Conservation (phyloP, 2,797 vertebrate species). For the Alosa sapidissima region DNA sequence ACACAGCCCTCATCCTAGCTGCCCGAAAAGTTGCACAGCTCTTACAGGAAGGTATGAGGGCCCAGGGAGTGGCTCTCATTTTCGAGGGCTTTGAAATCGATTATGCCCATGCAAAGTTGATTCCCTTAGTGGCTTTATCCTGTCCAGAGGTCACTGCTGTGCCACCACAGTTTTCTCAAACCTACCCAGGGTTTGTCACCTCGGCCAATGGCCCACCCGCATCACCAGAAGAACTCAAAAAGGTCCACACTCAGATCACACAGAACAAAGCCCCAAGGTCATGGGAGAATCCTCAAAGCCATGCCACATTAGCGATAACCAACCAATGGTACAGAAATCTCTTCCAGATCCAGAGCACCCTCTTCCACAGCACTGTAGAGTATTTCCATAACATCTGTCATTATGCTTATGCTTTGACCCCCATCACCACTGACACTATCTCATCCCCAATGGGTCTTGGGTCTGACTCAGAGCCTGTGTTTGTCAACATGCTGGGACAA, state of each 20-base stretch:
- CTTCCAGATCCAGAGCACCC: conserved; percentile 80
- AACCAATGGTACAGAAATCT: conserved; percentile 78
- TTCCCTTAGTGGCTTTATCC: conserved; percentile 66
- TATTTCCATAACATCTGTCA: conserved; percentile 73
- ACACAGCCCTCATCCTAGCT: conserved; percentile 67
- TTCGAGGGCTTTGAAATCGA: conserved; percentile 78
- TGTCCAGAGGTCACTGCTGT: conserved; percentile 45
- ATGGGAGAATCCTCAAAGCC: conserved; percentile 72
- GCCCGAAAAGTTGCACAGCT: conserved; percentile 68
- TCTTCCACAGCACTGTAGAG: conserved; percentile 80
- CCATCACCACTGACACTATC: conserved; percentile 80
- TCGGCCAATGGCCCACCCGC: conserved; percentile 70
- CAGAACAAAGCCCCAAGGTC: conserved; percentile 65
- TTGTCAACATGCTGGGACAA: conserved; percentile 73
- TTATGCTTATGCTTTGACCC: conserved; percentile 76
- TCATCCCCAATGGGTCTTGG: conserved; percentile 82
- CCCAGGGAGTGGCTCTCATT: conserved; percentile 71
- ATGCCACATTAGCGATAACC: conserved; percentile 70
- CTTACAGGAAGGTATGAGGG: conserved; percentile 66
- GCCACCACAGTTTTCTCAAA: conserved; percentile 61
- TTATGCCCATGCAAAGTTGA: conserved; percentile 76
- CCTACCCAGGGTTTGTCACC: conserved; percentile 75
- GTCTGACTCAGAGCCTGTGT: conserved; percentile 80
- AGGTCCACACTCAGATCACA: conserved; percentile 67
- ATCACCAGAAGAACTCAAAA: conserved; percentile 63